Evolutionary conservation across 2,113 vertebrate genomes (phyloP), one percentile per base, ranked within the genome.

Genomic region (Hirundichthys speculiger): DNA sequence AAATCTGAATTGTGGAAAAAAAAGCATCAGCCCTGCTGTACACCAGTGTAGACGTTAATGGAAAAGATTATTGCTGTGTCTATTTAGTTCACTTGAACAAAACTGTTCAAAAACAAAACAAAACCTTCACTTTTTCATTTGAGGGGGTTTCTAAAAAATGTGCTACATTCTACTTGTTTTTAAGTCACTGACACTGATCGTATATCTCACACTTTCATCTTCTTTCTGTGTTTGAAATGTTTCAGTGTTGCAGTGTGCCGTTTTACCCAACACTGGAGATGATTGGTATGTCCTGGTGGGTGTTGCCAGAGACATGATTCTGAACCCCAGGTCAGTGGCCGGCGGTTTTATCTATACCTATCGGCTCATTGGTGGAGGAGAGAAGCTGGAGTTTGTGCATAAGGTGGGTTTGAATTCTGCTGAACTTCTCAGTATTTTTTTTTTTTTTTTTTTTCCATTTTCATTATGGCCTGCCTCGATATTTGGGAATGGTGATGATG

Each of bases 221-320:
- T 7, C 14, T 16, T n/a, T 2, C 21, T 62, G 12, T 34, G 12
- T 7, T 13, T 13, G 13, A 20, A 19, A 11, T 10, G 3, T 45
- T 46, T 10, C 85, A 99, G 98, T 2, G 96, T 99, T 74, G 94
- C 98, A 0, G 95, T 96, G 21, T 99, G 97, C 71, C 93, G 94
- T 1, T 99, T 99, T 78, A 90, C 93, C n/a, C 68, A 97, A 95
- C 49, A 92, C 94, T 0, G 94, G 95, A 0, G 98, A 99, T 0
- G 98, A 99, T 24, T 99, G 97, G 97, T 98, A 96, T 0, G 96
- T 99, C 76, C 88, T 99, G 70, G 98, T 99, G 60, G 97, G 98
- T 0, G 96, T 99, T 0, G 96, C 96, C 84, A 96, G 96, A 90
- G 96, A 99, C 87, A 93, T 99, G 84, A 96, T 99, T 14, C 92